Conservation (phyloP, 2,888 invertebrate genomes). For the Cephus sareptanus region DNA sequence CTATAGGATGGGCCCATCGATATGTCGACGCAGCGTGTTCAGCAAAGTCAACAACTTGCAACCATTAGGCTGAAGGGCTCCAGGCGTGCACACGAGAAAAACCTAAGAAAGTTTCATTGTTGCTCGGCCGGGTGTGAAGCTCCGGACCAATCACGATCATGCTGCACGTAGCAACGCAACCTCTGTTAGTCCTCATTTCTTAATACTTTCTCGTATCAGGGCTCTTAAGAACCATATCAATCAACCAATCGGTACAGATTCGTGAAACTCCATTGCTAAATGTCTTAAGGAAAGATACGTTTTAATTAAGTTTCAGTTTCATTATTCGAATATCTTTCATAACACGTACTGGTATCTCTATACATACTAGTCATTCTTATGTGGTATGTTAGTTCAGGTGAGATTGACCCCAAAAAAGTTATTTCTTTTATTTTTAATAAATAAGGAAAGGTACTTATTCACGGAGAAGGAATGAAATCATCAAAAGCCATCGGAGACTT, state of each 20-base stretch:
- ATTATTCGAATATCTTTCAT: not conserved
- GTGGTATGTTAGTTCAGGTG: not conserved
- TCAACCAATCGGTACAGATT: not conserved
- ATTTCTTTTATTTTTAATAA: not conserved
- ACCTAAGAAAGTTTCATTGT: not conserved
- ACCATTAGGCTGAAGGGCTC: not conserved
- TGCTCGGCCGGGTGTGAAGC: not conserved
- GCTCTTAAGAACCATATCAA: not conserved
- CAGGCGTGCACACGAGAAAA: not conserved
- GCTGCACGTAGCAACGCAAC: not conserved
- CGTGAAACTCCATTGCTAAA: not conserved
- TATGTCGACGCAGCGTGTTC: constrained; percentile 2
- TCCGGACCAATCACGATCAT: not conserved
- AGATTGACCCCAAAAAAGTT: not conserved
- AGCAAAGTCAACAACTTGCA: constrained; percentile 1
- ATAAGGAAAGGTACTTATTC: not conserved
- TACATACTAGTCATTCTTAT: not conserved
- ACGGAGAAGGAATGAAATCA: not conserved
- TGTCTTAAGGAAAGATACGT: not conserved
- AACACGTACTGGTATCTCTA: not conserved
- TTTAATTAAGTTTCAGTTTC: not conserved
- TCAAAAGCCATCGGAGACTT: not conserved
- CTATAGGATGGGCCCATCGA: not conserved
- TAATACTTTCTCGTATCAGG: not conserved
- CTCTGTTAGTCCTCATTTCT: not conserved